A percentile compares a stretch with the other conserved stretches of the same genome.
These are phyloP conservation scores for Machimus rusticus DNA, from an alignment of 2,888 invertebrate species.

Conservation along the genomic window DNA sequence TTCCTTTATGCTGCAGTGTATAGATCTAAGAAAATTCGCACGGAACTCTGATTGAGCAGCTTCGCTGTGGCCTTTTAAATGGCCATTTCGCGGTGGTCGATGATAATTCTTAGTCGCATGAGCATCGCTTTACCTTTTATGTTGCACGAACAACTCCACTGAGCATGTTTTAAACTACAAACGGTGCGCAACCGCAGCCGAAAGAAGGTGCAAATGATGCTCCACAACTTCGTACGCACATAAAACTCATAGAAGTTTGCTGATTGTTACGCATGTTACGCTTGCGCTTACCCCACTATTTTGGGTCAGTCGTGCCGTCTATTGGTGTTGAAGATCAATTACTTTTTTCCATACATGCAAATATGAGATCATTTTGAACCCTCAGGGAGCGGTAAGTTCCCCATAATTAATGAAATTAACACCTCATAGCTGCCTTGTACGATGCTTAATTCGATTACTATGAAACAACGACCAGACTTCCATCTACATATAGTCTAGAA, in stretches of 20 bases:
- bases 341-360: not conserved
- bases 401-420: not conserved
- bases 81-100: not conserved
- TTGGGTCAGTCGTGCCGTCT: not conserved
- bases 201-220: not conserved
- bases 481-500: not conserved
- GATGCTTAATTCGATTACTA: not conserved
- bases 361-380: conserved; percentile 7
- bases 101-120: not conserved
- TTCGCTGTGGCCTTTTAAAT: not conserved
- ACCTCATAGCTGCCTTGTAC: not conserved
- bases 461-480: not conserved
- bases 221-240: not conserved
- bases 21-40: not conserved
- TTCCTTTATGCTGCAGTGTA: not conserved
- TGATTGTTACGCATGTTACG: not conserved
- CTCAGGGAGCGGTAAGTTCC: not conserved
- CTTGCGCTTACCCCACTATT: not conserved
- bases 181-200: not conserved
- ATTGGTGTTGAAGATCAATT: not conserved
- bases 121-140: not conserved
- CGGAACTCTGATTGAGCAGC: not conserved
- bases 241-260: not conserved
- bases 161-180: not conserved
- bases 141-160: not conserved